A percentile compares a stretch with the other conserved stretches of the same genome.
Conservation (phyloP, 2,888 invertebrate genomes). For the Petrophora chlorosata region DNA sequence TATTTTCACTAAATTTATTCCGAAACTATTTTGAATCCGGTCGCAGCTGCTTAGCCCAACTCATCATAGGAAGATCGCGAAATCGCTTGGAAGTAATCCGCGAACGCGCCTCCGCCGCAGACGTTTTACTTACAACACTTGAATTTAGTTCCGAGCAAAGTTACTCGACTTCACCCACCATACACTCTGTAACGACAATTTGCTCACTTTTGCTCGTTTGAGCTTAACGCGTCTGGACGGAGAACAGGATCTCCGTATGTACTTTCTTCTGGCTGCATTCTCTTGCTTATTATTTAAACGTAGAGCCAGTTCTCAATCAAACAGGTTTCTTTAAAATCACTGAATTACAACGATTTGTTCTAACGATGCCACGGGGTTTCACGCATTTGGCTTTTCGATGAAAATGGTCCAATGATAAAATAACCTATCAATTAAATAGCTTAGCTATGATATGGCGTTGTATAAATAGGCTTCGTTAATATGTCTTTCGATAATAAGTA, state of each 20-base stretch:
- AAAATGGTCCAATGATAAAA: too few species aligned
- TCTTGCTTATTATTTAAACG: too few species aligned
- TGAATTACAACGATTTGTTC: too few species aligned
- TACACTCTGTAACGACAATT: slow-evolving; percentile 68
- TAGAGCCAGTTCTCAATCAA: too few species aligned
- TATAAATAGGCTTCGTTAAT: too few species aligned
- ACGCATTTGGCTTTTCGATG: too few species aligned
- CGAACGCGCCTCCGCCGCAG: slow-evolving; percentile 63
- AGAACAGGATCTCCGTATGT: slow-evolving; percentile 37
- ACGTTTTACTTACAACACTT: slow-evolving; percentile 66
- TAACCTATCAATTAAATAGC: too few species aligned
- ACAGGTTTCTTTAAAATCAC: too few species aligned
- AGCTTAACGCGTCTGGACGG: slow-evolving; percentile 45
- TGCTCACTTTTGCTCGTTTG: slow-evolving; percentile 62
- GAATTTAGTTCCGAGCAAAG: slow-evolving; percentile 66
- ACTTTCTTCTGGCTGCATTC: too few species aligned
- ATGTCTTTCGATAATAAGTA: too few species aligned
- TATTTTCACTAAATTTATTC: not conserved
- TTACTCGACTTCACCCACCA: slow-evolving; percentile 62
- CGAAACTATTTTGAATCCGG: slow-evolving; percentile 24
- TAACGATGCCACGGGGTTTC: too few species aligned
- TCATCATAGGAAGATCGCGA: slow-evolving; percentile 67
- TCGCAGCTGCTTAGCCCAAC: slow-evolving; percentile 57
- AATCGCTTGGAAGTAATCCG: slow-evolving; percentile 75
- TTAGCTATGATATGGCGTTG: too few species aligned